These are phyloP conservation scores for Gadopsis bispinosus DNA, from an alignment of 2,797 vertebrate genomes.

Conservation along the genomic window DNA sequence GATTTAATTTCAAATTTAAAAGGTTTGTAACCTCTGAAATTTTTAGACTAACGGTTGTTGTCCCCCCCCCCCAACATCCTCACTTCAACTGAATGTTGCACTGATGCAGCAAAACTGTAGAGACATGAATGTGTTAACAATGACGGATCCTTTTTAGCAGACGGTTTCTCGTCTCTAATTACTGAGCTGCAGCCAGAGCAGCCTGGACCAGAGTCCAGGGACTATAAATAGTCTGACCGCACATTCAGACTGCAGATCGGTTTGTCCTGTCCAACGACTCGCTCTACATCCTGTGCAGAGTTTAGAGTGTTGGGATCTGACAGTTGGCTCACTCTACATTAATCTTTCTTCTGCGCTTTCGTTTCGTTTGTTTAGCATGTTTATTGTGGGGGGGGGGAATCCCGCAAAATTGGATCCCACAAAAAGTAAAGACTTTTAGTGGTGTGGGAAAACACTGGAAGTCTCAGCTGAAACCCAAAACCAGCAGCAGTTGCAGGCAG, in stretches of 20 bases:
- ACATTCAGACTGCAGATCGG: not conserved
- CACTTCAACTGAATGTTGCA: not conserved
- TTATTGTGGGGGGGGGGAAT: too few relatives aligned
- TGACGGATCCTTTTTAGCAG: constrained; percentile 34
- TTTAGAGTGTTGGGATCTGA: not conserved
- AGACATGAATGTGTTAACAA: not conserved
- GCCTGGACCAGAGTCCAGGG: constrained; percentile 31
- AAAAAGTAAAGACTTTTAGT: not conserved
- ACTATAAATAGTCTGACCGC: constrained; percentile 40
- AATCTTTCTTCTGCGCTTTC: too few relatives aligned
- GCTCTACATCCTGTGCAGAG: not conserved
- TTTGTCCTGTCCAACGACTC: not conserved
- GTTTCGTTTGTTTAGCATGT: too few relatives aligned
- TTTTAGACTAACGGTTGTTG: too few relatives aligned
- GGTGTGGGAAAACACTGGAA: not conserved
- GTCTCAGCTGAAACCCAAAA: not conserved
- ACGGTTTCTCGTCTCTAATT: constrained; percentile 53
- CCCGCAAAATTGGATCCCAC: not conserved
- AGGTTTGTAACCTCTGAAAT: too few relatives aligned
- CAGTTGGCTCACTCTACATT: not conserved
- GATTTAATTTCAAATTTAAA: too few relatives aligned
- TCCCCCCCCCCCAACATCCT: not conserved
- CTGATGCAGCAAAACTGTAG: not conserved
- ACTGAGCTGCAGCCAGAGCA: constrained; percentile 60
- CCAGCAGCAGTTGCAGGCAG: constrained; percentile 6